Evolutionary conservation across 1,140 invertebrate species (phyloP), one percentile per base, ranked within the genome.

Genomic region (Planococcus citri): DNA sequence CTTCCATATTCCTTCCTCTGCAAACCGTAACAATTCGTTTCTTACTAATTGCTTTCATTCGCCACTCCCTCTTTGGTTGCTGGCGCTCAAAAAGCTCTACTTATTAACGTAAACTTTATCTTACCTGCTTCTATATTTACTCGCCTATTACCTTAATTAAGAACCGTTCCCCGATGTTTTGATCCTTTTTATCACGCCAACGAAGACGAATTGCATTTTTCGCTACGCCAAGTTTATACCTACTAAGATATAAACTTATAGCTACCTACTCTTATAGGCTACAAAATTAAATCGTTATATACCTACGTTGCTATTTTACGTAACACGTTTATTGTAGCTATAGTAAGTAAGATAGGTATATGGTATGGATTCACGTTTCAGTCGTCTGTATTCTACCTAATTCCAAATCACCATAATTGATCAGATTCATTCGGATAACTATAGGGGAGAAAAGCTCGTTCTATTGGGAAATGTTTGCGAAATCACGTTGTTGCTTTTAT

Each of bases 121-220:
- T 51, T 51, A 51, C 41, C 41, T 51, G 41, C 41, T 51, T n/a
- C 29, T 33, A 33, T 51, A 64, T 64, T 64, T 64, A 64, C 60
- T 64, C 60, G 60, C 22, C 60, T 64, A 64, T 64, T 64, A 64
- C 22, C 2, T 64, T 64, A 64, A 64, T 64, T 64, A 64, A 64
- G 60, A 24, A 27, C 3, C 60, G 60, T 25, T 64, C 60, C 41
- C 41, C 41, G 17, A 51, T 51, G 41, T 51, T 51, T 51, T 51
- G 6, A 51, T 51, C 41, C 41, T 51, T 51, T 51, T 51, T 51
- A 51, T 51, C 41, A 9, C 41, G 17, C 17, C 41, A 3, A 51
- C 41, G 41, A 17, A 51, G 3, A 51, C 41, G 41, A 20, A 14
- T 51, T 17, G 41, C n/a, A 14, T 51, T 51, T 51, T 51, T 51